Evolutionary conservation across 2,888 invertebrate genomes (phyloP).

Genomic region (Erpobdella octoculata): DNA sequence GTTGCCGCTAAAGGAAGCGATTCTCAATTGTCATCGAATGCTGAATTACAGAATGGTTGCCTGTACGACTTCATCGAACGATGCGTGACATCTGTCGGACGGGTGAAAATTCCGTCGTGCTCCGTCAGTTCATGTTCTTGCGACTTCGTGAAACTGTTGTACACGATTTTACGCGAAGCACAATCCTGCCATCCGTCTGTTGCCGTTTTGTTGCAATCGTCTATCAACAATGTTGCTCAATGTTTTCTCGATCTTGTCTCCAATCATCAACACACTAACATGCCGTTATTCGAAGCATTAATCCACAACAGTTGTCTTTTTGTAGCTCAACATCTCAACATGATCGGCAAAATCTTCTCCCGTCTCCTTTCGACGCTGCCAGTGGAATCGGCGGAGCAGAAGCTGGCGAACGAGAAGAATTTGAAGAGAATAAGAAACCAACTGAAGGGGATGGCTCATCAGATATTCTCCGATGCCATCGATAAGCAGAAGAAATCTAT

Average conservation of each 20-base stretch:
- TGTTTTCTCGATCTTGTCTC: not conserved
- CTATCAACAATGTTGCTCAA: not conserved
- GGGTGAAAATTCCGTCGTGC: not conserved
- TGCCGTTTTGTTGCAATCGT: not conserved
- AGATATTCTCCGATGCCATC: not conserved
- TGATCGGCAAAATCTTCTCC: not conserved
- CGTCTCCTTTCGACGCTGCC: not conserved
- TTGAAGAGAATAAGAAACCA: not conserved
- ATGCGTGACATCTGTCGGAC: not conserved
- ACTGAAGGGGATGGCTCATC: not conserved
- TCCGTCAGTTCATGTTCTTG: not conserved
- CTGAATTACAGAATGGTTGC: too few species aligned
- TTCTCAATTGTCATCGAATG: too few species aligned
- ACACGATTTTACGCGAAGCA: not conserved
- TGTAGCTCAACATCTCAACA: constrained; percentile 10
- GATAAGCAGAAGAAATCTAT: not conserved
- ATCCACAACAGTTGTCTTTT: constrained; percentile 12
- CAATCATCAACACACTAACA: not conserved
- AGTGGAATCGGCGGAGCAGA: not conserved
- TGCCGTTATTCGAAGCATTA: too few species aligned
- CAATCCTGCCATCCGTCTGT: not conserved
- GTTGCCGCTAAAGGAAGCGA: too few species aligned
- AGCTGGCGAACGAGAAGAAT: not conserved
- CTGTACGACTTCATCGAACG: not conserved
- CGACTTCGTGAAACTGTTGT: not conserved